Percentiles rank a stretch among this genome's conserved stretches.
Conservation (phyloP, 2,113 vertebrate genomes). For the Panthera tigris region DNA sequence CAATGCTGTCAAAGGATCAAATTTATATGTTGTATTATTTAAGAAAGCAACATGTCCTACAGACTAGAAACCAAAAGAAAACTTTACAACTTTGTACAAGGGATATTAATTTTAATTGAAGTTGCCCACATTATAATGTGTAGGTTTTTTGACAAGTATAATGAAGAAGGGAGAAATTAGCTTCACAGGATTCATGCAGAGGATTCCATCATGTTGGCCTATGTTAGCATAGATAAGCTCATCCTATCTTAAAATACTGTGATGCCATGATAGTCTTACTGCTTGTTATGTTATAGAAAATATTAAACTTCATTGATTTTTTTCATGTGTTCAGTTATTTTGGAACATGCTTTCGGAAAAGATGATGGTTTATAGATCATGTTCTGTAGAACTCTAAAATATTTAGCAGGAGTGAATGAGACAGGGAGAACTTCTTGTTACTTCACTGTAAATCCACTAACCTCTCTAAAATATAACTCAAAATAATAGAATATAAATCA, state of each 20-base stretch:
- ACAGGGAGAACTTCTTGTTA: background rate
- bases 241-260: background rate
- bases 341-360: background rate
- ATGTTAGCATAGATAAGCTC: background rate
- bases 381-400: background rate
- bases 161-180: background rate
- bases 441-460: background rate
- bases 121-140: background rate
- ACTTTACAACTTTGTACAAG: background rate
- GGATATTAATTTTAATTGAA: background rate
- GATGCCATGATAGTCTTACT: background rate
- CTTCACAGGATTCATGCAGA: background rate
- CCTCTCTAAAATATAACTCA: slow-evolving; percentile 39
- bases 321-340: background rate
- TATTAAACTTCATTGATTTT: background rate
- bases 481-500: slow-evolving; percentile 1
- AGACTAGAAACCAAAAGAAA: background rate
- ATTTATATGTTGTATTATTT: background rate
- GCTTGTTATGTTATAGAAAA: background rate
- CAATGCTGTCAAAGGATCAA: background rate
- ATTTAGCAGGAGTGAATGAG: slow-evolving; percentile 45
- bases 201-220: background rate
- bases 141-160: background rate
- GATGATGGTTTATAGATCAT: background rate
- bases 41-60: background rate